A percentile compares a stretch with the other conserved stretches of the same genome.
These are phyloP conservation scores for Gallinago solitaria DNA, from an alignment of 2,797 vertebrate genomes.

Conservation along the genomic window DNA sequence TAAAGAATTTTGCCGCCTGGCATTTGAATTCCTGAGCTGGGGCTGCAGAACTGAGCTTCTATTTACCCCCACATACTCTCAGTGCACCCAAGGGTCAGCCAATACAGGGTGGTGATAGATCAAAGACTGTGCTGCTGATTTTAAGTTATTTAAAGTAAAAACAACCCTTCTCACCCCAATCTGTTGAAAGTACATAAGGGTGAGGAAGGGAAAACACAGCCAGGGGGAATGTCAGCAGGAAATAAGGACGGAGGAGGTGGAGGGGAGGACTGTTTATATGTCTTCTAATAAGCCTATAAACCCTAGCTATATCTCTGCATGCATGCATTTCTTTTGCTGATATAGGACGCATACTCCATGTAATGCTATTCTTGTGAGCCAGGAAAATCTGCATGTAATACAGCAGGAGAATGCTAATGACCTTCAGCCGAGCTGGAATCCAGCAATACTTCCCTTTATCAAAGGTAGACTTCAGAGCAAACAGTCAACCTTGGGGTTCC, in stretches of 20 bases:
- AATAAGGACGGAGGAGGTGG: constrained; percentile 15
- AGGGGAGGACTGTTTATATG: not conserved
- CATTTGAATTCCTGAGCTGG: not conserved
- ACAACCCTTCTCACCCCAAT: constrained; percentile 51
- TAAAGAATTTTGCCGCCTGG: not conserved
- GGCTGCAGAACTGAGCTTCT: not conserved
- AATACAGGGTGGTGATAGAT: not conserved
- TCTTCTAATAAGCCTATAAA: constrained; percentile 39
- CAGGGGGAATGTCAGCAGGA: constrained; percentile 37
- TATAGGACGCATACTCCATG: constrained; percentile 26
- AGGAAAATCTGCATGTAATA: constrained; percentile 64
- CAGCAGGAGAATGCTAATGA: constrained; percentile 65
- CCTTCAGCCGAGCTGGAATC: constrained; percentile 21
- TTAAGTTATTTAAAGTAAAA: constrained; percentile 44
- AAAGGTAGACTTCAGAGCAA: not conserved
- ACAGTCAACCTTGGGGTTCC: not conserved
- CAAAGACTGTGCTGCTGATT: constrained; percentile 10
- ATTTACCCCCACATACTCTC: not conserved
- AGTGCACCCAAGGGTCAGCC: not conserved
- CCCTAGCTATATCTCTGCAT: constrained; percentile 3
- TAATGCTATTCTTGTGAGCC: constrained; percentile 46
- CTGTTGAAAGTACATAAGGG: constrained; percentile 10
- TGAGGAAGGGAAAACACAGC: constrained; percentile 44
- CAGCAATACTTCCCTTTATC: not conserved
- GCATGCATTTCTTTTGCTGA: constrained; percentile 37